Evolutionary conservation across 2,888 invertebrate genomes (phyloP), one percentile per base, ranked within the genome.

Genomic region (Uropetala carovei): DNA sequence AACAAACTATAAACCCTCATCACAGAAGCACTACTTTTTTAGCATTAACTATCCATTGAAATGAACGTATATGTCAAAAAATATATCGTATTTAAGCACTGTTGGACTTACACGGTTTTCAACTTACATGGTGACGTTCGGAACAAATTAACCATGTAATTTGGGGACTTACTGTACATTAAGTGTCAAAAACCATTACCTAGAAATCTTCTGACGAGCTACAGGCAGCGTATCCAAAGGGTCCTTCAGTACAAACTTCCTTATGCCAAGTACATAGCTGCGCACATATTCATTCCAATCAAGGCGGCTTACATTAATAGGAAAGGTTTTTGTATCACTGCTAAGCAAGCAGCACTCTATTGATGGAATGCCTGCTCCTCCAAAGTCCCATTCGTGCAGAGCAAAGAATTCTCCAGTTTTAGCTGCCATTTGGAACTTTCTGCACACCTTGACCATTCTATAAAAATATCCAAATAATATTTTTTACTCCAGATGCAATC

Each of bases 371-470:
- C 97, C 97, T 0, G 96, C 95, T 2, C 96, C 96, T 18, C 96
- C 96, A 94, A 98, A 98, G 92, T 96, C 96, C 98, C 98, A 99
- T 93, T 98, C 97, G 94, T 97, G 96, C 56, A 97, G 96, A 0
- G 98, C 97, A 94, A 99, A 99, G 94, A 98, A 99, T 94, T 97
- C 97, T 0, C 98, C 97, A 0, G 97, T 97, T 27, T 97, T 96
- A 0, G 98, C 97, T 0, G 98, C 97, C 94, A 97, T 96, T 94
- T 98, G 97, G 94, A 98, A 97, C 93, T 97, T 97, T 92, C 96
- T 96, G n/a, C 98, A 97, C 0, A 98, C 96, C 94, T 97, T 98
- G 95, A 98, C 96, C 97, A 98, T 98, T 93, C 98, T 98, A 94
- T 27, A 95, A 95, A 91, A 75, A 92, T 92, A 91, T 93, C 43